A percentile compares a stretch with the other conserved stretches of the same genome.
These are phyloP conservation scores for Sturnus vulgaris DNA, from an alignment of 2,113 vertebrate species.

Conservation along the genomic window DNA sequence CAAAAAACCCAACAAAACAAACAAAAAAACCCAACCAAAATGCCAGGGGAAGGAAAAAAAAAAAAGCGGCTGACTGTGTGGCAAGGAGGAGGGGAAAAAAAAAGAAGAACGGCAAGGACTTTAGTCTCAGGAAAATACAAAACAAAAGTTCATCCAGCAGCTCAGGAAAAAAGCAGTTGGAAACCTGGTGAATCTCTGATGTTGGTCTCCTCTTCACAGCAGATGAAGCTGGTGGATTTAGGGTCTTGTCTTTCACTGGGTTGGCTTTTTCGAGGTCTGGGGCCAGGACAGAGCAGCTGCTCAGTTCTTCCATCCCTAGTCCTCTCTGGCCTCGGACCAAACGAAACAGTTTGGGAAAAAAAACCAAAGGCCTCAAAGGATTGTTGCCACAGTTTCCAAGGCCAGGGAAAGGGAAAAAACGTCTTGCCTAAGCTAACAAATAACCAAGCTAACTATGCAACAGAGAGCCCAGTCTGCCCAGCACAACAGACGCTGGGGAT, in stretches of 20 bases:
- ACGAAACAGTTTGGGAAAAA: too few relatives aligned
- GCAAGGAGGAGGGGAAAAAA: fast-evolving
- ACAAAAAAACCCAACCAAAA: too few relatives aligned
- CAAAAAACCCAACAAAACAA: not conserved
- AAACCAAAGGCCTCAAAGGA: not conserved
- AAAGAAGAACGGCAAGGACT: not conserved
- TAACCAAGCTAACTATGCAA: not conserved
- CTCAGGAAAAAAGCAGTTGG: fast-evolving
- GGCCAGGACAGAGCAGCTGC: fast-evolving
- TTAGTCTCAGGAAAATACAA: not conserved
- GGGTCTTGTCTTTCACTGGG: not conserved
- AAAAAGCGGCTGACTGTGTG: fast-evolving
- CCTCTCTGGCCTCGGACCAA: not conserved
- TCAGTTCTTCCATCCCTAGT: fast-evolving
- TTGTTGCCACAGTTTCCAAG: not conserved
- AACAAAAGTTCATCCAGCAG: fast-evolving
- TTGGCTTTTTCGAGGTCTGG: fast-evolving
- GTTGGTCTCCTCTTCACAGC: not conserved
- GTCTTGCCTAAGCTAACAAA: not conserved
- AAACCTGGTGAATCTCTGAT: not conserved
- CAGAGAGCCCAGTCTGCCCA: fast-evolving
- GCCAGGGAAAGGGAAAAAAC: not conserved
- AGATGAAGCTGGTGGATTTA: not conserved
- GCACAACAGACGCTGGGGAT: fast-evolving
- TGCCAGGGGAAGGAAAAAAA: too few relatives aligned